A percentile compares a stretch with the other conserved stretches of the same genome.
Conservation (phyloP, 2,113 vertebrate species). For the Bos indicus region DNA sequence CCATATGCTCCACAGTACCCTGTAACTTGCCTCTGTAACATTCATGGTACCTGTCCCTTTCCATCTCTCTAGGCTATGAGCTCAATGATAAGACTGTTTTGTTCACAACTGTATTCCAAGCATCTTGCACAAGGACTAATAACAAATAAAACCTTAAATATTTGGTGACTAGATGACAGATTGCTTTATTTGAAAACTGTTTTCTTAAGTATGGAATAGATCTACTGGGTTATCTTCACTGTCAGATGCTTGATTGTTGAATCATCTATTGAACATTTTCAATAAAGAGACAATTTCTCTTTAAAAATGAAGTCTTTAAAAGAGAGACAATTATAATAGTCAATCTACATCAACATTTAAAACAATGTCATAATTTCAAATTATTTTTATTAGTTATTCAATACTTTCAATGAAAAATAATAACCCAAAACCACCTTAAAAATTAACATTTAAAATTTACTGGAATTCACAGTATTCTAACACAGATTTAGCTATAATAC, state of each 20-base stretch:
- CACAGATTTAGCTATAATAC: conserved; percentile 17
- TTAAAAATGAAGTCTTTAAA: conserved; percentile 19
- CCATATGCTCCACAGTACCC: not conserved
- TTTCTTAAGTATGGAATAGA: not conserved
- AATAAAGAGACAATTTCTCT: conserved; percentile 20
- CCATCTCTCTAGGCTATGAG: not conserved
- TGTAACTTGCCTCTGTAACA: not conserved
- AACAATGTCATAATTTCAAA: not conserved
- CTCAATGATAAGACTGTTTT: not conserved
- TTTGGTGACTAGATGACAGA: not conserved
- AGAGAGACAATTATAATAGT: conserved; percentile 17
- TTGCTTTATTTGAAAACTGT: not conserved
- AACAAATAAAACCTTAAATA: conserved; percentile 27
- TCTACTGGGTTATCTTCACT: not conserved
- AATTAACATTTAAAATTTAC: not conserved
- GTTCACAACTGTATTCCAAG: conserved; percentile 37
- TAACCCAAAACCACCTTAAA: conserved; percentile 28
- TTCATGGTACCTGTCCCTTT: not conserved
- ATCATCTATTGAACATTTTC: not conserved
- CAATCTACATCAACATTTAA: conserved; percentile 28
- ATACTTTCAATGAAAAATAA: conserved; percentile 13
- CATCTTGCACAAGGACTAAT: not conserved
- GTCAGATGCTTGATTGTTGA: not conserved
- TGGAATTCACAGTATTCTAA: conserved; percentile 25
- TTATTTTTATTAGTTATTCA: conserved; percentile 15